These are phyloP conservation scores for Leptestheria dahalacensis DNA, from an alignment of 1,140 invertebrate genomes.

Conservation along the genomic window DNA sequence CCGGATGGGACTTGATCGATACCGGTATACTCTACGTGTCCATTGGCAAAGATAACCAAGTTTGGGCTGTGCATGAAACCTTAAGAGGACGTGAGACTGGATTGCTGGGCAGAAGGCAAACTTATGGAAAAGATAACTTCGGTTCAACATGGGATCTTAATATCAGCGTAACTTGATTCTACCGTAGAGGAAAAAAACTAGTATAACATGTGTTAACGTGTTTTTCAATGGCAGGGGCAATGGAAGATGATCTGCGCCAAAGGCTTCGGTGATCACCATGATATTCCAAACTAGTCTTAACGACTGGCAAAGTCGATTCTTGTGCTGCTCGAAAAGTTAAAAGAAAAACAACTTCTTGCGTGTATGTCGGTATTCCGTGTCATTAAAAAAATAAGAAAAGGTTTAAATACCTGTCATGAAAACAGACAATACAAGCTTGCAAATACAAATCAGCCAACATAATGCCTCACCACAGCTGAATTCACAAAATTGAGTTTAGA, in stretches of 20 bases:
- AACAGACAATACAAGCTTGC: too few species aligned
- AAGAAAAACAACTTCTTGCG: too few species aligned
- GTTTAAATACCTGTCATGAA: too few species aligned
- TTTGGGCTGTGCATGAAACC: constrained; percentile 11
- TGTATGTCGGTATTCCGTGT: too few species aligned
- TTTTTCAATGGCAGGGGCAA: not conserved
- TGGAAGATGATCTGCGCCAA: not conserved
- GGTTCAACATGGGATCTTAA: not conserved
- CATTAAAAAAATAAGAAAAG: too few species aligned
- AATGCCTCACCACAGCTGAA: too few species aligned
- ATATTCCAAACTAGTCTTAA: not conserved
- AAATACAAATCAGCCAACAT: too few species aligned
- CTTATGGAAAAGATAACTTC: not conserved
- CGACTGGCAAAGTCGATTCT: too few species aligned
- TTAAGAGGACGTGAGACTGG: not conserved
- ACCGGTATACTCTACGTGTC: constrained; percentile 7
- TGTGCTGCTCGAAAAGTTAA: too few species aligned
- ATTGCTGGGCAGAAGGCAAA: not conserved
- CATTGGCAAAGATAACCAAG: constrained; percentile 10
- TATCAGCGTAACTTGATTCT: not conserved
- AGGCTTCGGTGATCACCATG: too few species aligned
- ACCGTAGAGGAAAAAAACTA: too few species aligned
- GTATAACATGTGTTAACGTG: not conserved
- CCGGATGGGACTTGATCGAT: constrained; percentile 12
- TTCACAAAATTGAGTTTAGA: too few species aligned